A percentile compares a stretch with the other conserved stretches of the same genome.
Evolutionary conservation across 2,888 invertebrate species (phyloP).

Genomic region (Hedya salicella): DNA sequence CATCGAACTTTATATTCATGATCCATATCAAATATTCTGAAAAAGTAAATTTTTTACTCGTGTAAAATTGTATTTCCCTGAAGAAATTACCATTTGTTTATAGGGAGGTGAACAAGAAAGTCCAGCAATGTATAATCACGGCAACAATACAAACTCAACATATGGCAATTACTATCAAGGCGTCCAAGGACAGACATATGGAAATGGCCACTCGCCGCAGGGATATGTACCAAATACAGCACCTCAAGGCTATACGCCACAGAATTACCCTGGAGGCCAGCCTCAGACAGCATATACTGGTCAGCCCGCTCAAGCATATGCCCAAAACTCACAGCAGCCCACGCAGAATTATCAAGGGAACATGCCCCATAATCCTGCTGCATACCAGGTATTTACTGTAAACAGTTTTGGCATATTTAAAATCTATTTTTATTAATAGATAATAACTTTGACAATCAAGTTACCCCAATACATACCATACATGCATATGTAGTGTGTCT

Average conservation of each 20-base stretch:
- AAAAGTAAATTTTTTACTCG: not conserved
- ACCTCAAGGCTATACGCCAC: conserved; percentile 76
- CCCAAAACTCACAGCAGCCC: conserved; percentile 75
- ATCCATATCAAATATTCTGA: not conserved
- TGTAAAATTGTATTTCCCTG: not conserved
- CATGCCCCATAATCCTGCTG: conserved; percentile 79
- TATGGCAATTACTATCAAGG: conserved; percentile 74
- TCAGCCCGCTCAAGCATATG: conserved; percentile 71
- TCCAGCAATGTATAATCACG: conserved; percentile 77
- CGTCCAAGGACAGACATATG: conserved; percentile 75
- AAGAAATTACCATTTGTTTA: conserved; percentile 44
- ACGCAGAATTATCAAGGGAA: conserved; percentile 75
- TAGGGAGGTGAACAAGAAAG: conserved; percentile 81
- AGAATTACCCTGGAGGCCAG: conserved; percentile 70
- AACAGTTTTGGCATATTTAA: too few species aligned
- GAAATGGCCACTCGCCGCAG: conserved; percentile 80
- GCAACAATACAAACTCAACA: conserved; percentile 70
- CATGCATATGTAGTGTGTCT: too few species aligned
- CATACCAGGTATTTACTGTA: conserved; percentile 75
- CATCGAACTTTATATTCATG: not conserved
- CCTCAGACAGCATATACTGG: conserved; percentile 67
- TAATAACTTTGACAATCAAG: too few species aligned
- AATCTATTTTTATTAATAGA: too few species aligned
- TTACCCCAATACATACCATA: too few species aligned
- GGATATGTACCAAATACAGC: conserved; percentile 71